Percentiles rank a stretch among this genome's conserved stretches.
These are phyloP conservation scores for Chironomus tentans DNA, from an alignment of 2,888 invertebrate genomes.

Conservation along the genomic window DNA sequence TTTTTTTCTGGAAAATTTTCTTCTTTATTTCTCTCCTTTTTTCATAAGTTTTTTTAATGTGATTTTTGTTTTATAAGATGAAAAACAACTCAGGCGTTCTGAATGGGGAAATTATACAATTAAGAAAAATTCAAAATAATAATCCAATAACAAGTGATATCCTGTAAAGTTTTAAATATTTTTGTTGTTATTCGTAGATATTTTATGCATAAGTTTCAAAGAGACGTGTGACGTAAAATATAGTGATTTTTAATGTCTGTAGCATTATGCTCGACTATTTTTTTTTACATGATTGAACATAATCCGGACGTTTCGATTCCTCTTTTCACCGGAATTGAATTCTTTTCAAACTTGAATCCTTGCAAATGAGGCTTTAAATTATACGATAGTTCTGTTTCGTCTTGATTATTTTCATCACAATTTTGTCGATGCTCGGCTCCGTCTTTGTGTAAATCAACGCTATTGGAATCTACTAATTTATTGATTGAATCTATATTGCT, in stretches of 20 bases:
- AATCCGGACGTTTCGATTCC: conserved; percentile 76
- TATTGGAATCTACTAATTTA: conserved; percentile 30
- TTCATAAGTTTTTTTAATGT: no score
- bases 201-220: neutral
- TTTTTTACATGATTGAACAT: conserved; percentile 70
- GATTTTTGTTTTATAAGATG: no score
- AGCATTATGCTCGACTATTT: neutral
- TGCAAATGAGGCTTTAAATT: conserved; percentile 56
- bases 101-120: neutral
- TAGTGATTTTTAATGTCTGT: neutral
- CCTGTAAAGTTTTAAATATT: neutral
- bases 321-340: conserved; percentile 56
- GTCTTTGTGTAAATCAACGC: conserved; percentile 11
- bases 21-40: no score
- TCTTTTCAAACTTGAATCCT: conserved; percentile 56
- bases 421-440: conserved; percentile 17
- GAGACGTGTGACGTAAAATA: neutral
- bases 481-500: conserved; percentile 30
- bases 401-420: conserved; percentile 38
- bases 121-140: neutral
- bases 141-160: neutral
- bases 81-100: neutral
- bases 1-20: no score
- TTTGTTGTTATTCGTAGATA: neutral
- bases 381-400: conserved; percentile 45